Evolutionary conservation across 2,888 invertebrate species (phyloP).

Genomic region (Conchocele bisecta): DNA sequence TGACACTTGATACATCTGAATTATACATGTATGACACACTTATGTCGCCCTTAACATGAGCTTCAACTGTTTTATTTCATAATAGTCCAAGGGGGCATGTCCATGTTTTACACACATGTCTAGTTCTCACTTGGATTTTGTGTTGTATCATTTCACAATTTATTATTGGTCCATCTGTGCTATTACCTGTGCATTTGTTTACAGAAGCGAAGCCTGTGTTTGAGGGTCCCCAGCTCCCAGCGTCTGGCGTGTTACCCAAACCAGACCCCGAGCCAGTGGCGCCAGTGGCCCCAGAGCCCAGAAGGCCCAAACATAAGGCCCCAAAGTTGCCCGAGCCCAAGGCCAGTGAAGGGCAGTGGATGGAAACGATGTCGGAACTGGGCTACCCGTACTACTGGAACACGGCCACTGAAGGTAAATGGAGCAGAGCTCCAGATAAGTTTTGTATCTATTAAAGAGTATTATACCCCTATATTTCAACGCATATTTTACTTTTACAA

Average conservation of each 20-base stretch:
- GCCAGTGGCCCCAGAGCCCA: constrained; percentile 3
- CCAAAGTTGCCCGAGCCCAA: constrained; percentile 8
- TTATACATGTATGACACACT: too few relatives aligned
- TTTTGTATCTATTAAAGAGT: too few relatives aligned
- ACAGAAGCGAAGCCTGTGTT: constrained; percentile 19
- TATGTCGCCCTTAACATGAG: too few relatives aligned
- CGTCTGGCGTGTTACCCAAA: constrained; percentile 16
- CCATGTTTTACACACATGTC: too few relatives aligned
- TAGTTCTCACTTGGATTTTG: too few relatives aligned
- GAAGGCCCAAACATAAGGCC: neutral
- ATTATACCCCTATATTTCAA: too few relatives aligned
- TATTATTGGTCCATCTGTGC: neutral
- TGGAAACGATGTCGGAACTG: constrained; percentile 90
- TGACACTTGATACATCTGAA: too few relatives aligned
- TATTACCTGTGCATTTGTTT: neutral
- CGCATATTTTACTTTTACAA: too few relatives aligned
- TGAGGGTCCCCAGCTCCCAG: constrained; percentile 48
- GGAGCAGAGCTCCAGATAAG: too few relatives aligned
- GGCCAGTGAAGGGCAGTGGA: constrained; percentile 86
- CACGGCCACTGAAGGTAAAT: constrained; percentile 90
- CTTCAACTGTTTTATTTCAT: too few relatives aligned
- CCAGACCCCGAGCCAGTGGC: neutral
- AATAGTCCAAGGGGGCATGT: too few relatives aligned
- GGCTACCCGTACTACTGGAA: constrained; percentile 95
- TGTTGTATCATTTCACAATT: neutral